Conservation (phyloP, 2,888 invertebrate genomes). For the Subacronicta megacephala region DNA sequence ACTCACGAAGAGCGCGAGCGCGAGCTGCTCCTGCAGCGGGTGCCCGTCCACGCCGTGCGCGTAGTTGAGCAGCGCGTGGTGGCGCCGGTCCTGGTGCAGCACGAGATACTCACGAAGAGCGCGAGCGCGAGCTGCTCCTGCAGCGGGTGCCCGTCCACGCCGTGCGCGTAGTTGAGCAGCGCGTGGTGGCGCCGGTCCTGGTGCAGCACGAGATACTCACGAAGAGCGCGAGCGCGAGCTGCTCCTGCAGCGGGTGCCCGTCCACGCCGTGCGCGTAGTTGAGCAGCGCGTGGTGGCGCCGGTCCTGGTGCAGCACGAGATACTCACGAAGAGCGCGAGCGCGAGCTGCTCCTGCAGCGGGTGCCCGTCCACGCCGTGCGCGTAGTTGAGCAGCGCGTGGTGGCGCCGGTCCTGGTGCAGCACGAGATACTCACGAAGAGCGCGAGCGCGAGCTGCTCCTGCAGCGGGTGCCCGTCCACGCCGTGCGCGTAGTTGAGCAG, state of each 20-base stretch:
- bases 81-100: constrained; percentile 91
- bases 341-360: constrained; percentile 92
- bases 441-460: constrained; percentile 94
- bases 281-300: constrained; percentile 85
- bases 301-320: constrained; percentile 91
- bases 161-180: constrained; percentile 95
- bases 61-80: constrained; percentile 95
- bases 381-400: constrained; percentile 82
- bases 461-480: constrained; percentile 92
- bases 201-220: constrained; percentile 95
- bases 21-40: constrained; percentile 92
- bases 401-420: constrained; percentile 92
- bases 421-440: constrained; percentile 91
- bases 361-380: constrained; percentile 89
- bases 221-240: constrained; percentile 92
- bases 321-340: constrained; percentile 94
- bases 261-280: constrained; percentile 90
- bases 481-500: constrained; percentile 96
- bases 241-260: constrained; percentile 91
- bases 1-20: constrained; percentile 93
- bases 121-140: constrained; percentile 94
- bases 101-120: constrained; percentile 94
- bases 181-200: constrained; percentile 95
- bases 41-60: constrained; percentile 94
- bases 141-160: constrained; percentile 92